Conservation (phyloP, 2,113 vertebrate species). For the Agapornis roseicollis region DNA sequence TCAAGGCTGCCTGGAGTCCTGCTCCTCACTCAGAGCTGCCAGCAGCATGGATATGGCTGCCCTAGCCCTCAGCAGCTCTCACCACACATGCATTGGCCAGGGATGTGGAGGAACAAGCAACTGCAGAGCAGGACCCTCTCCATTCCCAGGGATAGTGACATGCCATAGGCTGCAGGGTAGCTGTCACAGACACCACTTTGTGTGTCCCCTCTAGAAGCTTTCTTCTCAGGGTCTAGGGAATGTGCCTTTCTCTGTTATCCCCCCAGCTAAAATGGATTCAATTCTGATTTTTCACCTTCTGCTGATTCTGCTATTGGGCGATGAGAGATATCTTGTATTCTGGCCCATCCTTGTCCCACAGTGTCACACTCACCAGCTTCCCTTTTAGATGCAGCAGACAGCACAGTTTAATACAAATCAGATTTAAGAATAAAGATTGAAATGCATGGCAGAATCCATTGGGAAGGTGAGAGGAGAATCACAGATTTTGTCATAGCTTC, state of each 20-base stretch:
- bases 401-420: background rate
- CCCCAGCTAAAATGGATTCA: background rate
- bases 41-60: background rate
- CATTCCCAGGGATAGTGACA: background rate
- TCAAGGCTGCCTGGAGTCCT: background rate
- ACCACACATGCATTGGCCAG: rapidly evolving
- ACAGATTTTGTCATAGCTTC: background rate
- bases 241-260: background rate
- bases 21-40: background rate
- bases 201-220: background rate
- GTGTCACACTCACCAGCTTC: background rate
- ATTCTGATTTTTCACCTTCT: background rate
- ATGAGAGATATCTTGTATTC: background rate
- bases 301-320: background rate
- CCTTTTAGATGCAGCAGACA: background rate
- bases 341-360: background rate
- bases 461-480: background rate
- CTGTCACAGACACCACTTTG: background rate
- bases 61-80: no score
- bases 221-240: background rate
- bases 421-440: background rate
- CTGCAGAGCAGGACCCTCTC: background rate
- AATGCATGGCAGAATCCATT: background rate
- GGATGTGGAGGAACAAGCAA: background rate
- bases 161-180: background rate